phyloP scores from a whole-genome alignment of 2,113 vertebrate genomes.

The Prunella fulvescens region DNA sequence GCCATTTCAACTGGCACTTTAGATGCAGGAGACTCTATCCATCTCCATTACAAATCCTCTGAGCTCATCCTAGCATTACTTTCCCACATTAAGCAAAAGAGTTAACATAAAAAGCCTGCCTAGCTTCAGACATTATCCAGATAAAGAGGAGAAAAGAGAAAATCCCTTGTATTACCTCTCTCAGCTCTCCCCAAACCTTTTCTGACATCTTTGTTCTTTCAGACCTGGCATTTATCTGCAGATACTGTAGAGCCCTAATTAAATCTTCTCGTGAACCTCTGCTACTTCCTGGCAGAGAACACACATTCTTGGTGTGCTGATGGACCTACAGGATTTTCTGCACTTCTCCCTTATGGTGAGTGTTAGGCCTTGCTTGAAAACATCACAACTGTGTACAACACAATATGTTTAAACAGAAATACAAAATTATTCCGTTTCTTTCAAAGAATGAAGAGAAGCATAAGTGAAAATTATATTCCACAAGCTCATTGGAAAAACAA shows the following conservation, averaged over 20 bases:
- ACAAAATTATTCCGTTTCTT: background rate
- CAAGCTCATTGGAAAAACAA: constrained; percentile 10
- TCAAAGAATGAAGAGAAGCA: constrained; percentile 2
- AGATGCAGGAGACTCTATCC: constrained; percentile 8
- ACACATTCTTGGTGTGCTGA: background rate
- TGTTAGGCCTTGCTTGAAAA: constrained; percentile 40
- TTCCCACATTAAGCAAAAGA: constrained; percentile 58
- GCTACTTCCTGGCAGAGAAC: constrained; percentile 41
- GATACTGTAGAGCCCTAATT: constrained; percentile 25
- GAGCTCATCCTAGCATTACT: constrained; percentile 48
- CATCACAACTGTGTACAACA: constrained; percentile 25
- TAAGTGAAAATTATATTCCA: constrained; percentile 26
- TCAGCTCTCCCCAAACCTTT: background rate
- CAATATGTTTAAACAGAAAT: constrained; percentile 1
- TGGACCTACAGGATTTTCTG: constrained; percentile 15
- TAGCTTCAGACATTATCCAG: constrained; percentile 34
- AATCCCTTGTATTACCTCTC: constrained; percentile 25
- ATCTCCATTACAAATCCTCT: constrained; percentile 58
- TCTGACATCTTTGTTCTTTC: background rate
- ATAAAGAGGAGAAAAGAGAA: constrained; percentile 42
- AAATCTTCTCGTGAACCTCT: constrained; percentile 37
- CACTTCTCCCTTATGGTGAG: constrained; percentile 26
- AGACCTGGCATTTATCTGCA: constrained; percentile 36
- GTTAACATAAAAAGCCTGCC: constrained; percentile 38
- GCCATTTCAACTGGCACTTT: background rate